phyloP scores from a whole-genome alignment of 2,888 invertebrate species.

The Malthinus seriepunctatus region DNA sequence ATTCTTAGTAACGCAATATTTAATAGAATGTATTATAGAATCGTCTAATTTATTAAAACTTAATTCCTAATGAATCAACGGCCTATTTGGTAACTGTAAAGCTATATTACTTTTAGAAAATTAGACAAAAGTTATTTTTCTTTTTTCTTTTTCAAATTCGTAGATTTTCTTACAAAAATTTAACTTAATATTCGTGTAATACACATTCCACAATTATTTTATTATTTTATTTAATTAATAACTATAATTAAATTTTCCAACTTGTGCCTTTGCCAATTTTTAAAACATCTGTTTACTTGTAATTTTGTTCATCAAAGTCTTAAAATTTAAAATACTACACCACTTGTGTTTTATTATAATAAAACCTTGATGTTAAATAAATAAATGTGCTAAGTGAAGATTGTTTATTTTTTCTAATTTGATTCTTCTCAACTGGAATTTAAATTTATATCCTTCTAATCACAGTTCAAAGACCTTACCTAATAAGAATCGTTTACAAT shows the following conservation, averaged over 20 bases:
- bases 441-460: too few species aligned
- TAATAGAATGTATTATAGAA: conserved; percentile 22
- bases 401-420: too few species aligned
- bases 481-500: too few species aligned
- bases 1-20: conserved; percentile 26
- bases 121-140: conserved; percentile 6
- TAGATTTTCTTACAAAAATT: conserved; percentile 14
- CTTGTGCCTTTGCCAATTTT: conserved; percentile 51
- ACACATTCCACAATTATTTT: conserved; percentile 24
- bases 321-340: conserved; percentile 19
- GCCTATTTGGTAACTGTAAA: conserved; percentile 38
- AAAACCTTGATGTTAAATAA: conserved; percentile 26
- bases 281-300: conserved; percentile 22
- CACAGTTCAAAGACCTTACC: too few species aligned
- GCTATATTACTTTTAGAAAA: conserved; percentile 18
- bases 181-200: conserved; percentile 30
- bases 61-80: conserved; percentile 39
- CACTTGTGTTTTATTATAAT: conserved; percentile 27
- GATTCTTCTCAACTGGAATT: too few species aligned
- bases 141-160: background rate
- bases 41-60: conserved; percentile 27
- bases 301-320: conserved; percentile 18
- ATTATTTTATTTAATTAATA: conserved; percentile 30
- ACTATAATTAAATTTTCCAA: conserved; percentile 51
- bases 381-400: conserved; percentile 18